Conservation (phyloP, 2,797 vertebrate species). For the Myotis findleyi region DNA sequence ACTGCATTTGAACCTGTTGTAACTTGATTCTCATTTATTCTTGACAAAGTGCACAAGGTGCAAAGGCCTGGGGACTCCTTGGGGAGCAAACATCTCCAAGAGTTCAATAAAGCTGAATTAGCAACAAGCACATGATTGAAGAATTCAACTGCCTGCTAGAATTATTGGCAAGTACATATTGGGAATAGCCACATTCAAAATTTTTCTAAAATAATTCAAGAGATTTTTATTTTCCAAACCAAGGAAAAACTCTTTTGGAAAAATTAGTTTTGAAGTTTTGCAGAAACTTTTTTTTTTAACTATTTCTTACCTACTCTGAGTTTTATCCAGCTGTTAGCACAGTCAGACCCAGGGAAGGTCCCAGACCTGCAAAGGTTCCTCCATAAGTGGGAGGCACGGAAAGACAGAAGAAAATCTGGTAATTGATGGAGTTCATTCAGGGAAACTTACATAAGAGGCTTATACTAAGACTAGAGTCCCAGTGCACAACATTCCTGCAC, state of each 20-base stretch:
- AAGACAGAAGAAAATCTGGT: background rate
- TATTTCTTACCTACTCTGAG: background rate
- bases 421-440: background rate
- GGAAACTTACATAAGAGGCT: background rate
- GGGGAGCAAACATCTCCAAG: background rate
- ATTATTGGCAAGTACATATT: background rate
- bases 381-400: background rate
- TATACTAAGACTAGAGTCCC: too few species aligned
- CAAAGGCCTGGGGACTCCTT: background rate
- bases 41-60: background rate
- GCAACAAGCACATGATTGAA: background rate
- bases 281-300: background rate
- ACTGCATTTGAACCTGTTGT: background rate
- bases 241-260: background rate
- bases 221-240: background rate
- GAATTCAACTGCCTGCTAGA: background rate
- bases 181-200: background rate
- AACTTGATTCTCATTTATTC: constrained; percentile 30
- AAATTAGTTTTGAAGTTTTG: background rate
- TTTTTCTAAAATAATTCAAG: constrained; percentile 40
- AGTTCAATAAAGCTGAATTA: background rate
- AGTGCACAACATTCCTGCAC: too few species aligned
- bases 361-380: too few species aligned
- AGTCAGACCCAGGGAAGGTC: background rate
- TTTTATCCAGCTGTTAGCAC: background rate